Evolutionary conservation across 2,113 vertebrate species (phyloP).

Genomic region (Saccopteryx bilineata): DNA sequence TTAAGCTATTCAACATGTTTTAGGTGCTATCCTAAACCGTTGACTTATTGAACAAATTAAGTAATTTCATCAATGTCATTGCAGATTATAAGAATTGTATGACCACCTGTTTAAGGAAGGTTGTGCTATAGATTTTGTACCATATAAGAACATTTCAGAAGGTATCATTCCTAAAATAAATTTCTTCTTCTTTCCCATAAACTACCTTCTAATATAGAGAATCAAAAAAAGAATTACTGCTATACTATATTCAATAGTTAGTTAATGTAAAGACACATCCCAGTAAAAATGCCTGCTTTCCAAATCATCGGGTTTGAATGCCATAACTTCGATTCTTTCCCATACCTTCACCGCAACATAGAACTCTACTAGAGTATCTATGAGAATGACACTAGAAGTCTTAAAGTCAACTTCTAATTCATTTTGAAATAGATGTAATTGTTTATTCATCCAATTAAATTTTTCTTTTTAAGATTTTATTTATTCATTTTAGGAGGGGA

Average conservation of each 20-base stretch:
- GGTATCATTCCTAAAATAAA: not conserved
- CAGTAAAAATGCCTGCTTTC: slow-evolving; percentile 8
- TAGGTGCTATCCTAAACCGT: not conserved
- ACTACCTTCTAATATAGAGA: not conserved
- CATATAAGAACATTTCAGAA: not conserved
- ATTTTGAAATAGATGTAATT: not conserved
- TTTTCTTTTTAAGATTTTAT: too few relatives aligned
- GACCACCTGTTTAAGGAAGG: not conserved
- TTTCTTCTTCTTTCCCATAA: not conserved
- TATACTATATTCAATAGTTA: not conserved
- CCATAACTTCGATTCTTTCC: not conserved
- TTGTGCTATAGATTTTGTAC: not conserved
- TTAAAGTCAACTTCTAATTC: not conserved
- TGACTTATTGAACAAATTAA: not conserved
- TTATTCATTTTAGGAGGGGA: too few relatives aligned
- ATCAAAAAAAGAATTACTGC: slow-evolving; percentile 21
- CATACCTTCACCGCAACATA: not conserved
- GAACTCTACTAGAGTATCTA: not conserved
- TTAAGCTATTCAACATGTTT: not conserved
- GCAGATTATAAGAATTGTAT: not conserved
- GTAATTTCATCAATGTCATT: not conserved
- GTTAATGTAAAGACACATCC: not conserved
- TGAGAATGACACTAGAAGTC: not conserved
- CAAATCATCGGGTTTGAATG: not conserved
- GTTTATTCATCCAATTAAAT: not conserved